A percentile compares a stretch with the other conserved stretches of the same genome.
Conservation (phyloP, 2,113 vertebrate species). For the Strigops habroptila region DNA sequence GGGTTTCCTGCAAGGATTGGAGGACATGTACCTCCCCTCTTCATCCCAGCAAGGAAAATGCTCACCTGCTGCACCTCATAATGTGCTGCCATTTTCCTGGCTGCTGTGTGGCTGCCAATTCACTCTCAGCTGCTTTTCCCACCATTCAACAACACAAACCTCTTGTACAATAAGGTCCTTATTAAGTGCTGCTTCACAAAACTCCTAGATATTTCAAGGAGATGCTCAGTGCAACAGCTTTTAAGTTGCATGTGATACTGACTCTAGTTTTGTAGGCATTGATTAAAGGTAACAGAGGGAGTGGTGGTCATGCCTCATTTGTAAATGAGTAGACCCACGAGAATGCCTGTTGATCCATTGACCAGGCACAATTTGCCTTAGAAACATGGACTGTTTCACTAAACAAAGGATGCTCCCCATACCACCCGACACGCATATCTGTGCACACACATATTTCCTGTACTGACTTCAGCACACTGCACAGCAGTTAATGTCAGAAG, state of each 20-base stretch:
- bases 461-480: neutral
- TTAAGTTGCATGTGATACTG: neutral
- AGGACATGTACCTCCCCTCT: accelerated
- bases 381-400: neutral
- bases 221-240: neutral
- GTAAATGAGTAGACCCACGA: neutral
- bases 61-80: accelerated
- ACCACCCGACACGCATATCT: accelerated
- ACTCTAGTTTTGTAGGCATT: neutral
- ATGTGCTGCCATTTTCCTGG: neutral
- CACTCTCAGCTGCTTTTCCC: neutral
- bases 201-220: neutral
- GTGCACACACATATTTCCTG: accelerated
- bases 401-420: neutral
- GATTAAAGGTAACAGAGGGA: neutral
- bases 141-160: neutral
- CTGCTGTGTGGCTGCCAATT: neutral
- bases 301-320: neutral
- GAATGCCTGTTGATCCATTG: neutral
- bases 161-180: neutral
- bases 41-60: neutral
- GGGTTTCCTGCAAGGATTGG: neutral
- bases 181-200: neutral
- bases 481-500: neutral
- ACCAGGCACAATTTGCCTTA: neutral